A percentile compares a stretch with the other conserved stretches of the same genome.
phyloP scores from a whole-genome alignment of 2,113 vertebrate genomes.

The Oriolus oriolus region DNA sequence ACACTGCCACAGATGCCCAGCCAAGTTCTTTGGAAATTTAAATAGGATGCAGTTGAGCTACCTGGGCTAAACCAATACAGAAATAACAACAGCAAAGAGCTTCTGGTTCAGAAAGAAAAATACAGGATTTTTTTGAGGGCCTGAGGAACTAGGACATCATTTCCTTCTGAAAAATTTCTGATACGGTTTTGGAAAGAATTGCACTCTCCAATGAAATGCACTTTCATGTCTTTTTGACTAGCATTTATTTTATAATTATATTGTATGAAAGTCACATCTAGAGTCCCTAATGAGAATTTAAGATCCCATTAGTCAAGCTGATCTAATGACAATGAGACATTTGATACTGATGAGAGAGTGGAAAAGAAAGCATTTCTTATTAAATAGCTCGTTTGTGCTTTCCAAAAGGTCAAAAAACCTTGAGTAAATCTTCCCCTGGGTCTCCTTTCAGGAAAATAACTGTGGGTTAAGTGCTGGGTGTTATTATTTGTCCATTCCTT shows the following conservation, averaged over 20 bases:
- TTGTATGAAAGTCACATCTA: background rate
- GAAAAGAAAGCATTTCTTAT: background rate
- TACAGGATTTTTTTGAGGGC: accelerated
- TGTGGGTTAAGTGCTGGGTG: background rate
- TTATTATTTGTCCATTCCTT: background rate
- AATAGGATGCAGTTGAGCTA: background rate
- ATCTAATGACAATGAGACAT: background rate
- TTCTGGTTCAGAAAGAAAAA: background rate
- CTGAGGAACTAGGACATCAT: background rate
- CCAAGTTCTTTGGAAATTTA: background rate
- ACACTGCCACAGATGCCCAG: accelerated
- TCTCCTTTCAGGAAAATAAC: background rate
- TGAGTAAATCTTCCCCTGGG: background rate
- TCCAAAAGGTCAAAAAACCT: background rate
- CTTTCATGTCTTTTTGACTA: background rate
- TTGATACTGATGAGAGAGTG: background rate
- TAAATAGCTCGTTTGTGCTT: background rate
- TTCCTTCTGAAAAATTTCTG: background rate
- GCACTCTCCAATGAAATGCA: background rate
- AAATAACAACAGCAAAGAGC: background rate
- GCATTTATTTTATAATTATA: background rate
- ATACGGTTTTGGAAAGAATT: background rate
- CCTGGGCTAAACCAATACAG: background rate
- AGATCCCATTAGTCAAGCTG: constrained; percentile 1
- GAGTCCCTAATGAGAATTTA: background rate